Evolutionary conservation across 2,113 vertebrate genomes (phyloP), one percentile per base, ranked within the genome.

Genomic region (Sinocyclocheilus maitianheensis): DNA sequence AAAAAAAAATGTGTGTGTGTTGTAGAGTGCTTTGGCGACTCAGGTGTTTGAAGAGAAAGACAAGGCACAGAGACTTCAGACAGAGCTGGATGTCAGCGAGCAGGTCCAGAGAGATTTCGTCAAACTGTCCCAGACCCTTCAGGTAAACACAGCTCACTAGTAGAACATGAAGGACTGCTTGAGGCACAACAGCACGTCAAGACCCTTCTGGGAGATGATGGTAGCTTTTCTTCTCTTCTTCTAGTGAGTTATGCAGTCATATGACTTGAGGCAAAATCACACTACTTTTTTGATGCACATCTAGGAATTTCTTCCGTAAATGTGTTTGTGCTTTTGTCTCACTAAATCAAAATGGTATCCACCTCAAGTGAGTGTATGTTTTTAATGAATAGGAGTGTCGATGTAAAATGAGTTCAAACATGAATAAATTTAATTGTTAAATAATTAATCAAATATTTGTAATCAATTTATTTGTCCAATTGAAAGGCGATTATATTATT

Each of bases 31-130:
- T 3, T 89, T 97, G 6, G 97, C 99, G 87, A 95, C 93, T 90
- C 94, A 98, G 87, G 94, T 95, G 40, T 95, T 97, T 69, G 98
- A 99, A 60, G 98, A 99, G 90, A 96, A 95, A 89, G 97, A 96
- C 91, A 99, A 98, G 91, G 96, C 98, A 46, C 98, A 98, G 94
- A 93, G 98, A 43, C 90, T 99, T 88, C 98, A 99, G 90, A 99
- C 97, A 0, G 98, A 99, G 90, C 91, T 99, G 91, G 98, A 99
- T 2, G 97, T 99, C 93, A 99, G 98, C 13, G 98, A 99, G 90
- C 98, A 99, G 94, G 98, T 99, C 24, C 98, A 99, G 94, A 97
- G 98, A 91, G 98, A 99, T 92, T 99, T 99, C 85, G 98, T 99
- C 58, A 99, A 99, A 93, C 97, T 99, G 80, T 99, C 98, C 53